Conservation (phyloP, 2,888 invertebrate genomes). For the Apoda limacodes region DNA sequence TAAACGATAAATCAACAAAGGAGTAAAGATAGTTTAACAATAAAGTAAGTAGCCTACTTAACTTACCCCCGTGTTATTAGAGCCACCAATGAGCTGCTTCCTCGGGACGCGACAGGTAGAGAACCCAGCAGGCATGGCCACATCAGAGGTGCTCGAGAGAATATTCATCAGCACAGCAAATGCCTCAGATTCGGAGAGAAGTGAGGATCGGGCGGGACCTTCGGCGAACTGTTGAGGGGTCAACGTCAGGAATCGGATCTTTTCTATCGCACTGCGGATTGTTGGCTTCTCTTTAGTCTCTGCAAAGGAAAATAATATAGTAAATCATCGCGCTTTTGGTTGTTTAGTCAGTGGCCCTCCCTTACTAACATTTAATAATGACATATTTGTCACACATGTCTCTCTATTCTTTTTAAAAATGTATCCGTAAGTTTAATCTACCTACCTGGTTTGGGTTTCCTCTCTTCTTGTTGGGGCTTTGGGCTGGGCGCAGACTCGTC, state of each 20-base stretch:
- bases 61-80: no score
- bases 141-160: conserved; percentile 75
- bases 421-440: no score
- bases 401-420: no score
- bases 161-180: conserved; percentile 87
- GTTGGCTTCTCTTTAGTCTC: conserved; percentile 42
- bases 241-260: conserved; percentile 83
- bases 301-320: conserved; percentile 14
- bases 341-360: no score
- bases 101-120: conserved; percentile 65
- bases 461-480: no score
- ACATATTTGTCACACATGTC: no score
- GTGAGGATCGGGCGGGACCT: conserved; percentile 80
- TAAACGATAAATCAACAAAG: no score
- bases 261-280: conserved; percentile 76
- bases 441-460: no score
- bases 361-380: no score
- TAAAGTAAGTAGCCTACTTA: no score
- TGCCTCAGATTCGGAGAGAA: conserved; percentile 81
- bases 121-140: conserved; percentile 81
- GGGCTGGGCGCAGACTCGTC: conserved; percentile 1
- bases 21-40: no score
- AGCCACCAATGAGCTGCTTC: conserved; percentile 39
- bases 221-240: conserved; percentile 87
- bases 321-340: no score